A percentile compares a stretch with the other conserved stretches of the same genome.
phyloP scores from a whole-genome alignment of 2,888 invertebrate genomes.

The Troides aeacus region DNA sequence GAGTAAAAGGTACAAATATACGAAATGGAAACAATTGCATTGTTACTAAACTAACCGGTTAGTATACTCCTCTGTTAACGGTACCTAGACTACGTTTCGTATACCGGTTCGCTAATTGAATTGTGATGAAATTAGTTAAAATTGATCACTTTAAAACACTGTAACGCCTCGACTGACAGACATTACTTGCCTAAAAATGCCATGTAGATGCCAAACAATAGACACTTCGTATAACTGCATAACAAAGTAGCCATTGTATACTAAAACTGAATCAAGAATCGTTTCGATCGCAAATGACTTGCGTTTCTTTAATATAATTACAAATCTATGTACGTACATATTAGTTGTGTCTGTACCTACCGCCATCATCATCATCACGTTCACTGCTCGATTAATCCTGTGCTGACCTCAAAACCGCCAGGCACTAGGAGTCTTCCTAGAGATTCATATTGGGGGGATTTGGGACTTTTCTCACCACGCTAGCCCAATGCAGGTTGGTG shows the following conservation, averaged over 20 bases:
- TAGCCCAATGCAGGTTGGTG: too few species aligned
- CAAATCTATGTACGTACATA: too few species aligned
- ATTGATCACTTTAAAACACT: constrained; percentile 4
- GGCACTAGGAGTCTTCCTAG: too few species aligned
- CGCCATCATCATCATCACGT: too few species aligned
- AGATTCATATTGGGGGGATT: too few species aligned
- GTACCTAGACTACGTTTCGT: constrained; percentile 7
- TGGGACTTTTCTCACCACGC: too few species aligned
- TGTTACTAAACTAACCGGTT: constrained; percentile 7
- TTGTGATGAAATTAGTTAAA: background rate
- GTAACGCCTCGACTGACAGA: too few species aligned
- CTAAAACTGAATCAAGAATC: background rate
- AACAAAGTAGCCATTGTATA: constrained; percentile 18
- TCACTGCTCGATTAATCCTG: too few species aligned
- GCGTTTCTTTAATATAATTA: background rate
- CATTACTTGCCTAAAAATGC: constrained; percentile 16
- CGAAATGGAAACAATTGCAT: constrained; percentile 25
- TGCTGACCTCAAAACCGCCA: too few species aligned
- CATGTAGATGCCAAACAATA: constrained; percentile 14
- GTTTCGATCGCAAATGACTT: background rate
- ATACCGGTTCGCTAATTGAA: constrained; percentile 4
- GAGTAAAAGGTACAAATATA: constrained; percentile 47
- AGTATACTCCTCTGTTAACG: background rate
- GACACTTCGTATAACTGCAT: constrained; percentile 5
- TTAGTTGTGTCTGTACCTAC: too few species aligned